These are phyloP conservation scores for Rhaphigaster nebulosa DNA, from an alignment of 2,888 invertebrate species.

Conservation along the genomic window DNA sequence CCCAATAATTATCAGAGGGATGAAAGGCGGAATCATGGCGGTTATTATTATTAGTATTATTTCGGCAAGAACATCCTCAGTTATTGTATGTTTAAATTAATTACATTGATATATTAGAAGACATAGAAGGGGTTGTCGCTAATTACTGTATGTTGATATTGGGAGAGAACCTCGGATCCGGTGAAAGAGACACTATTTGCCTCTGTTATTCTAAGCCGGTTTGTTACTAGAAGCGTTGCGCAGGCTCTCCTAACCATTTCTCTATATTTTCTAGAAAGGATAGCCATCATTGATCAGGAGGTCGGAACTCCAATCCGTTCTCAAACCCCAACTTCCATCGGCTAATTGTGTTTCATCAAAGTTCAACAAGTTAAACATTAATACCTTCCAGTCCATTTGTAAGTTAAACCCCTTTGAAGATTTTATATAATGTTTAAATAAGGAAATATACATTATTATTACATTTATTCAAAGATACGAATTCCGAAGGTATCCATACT, in stretches of 20 bases:
- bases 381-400: background rate
- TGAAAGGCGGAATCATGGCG: background rate
- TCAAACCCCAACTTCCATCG: background rate
- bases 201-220: background rate
- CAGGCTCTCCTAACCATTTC: background rate
- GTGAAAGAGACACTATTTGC: conserved; percentile 7
- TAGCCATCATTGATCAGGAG: background rate
- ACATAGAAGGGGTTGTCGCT: background rate
- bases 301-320: background rate
- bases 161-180: background rate
- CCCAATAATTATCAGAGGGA: background rate
- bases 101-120: conserved; percentile 7
- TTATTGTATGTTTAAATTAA: background rate
- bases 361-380: conserved; percentile 17
- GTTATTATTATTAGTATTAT: conserved; percentile 24
- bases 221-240: background rate
- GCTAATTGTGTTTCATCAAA: background rate
- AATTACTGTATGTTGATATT: background rate
- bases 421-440: background rate
- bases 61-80: background rate
- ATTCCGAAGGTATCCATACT: too few relatives aligned
- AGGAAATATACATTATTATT: background rate
- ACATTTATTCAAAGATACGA: too few relatives aligned
- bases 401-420: background rate
- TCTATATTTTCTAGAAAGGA: background rate